Conservation (phyloP, 2,797 vertebrate species). For the Cheirogaleus major region DNA sequence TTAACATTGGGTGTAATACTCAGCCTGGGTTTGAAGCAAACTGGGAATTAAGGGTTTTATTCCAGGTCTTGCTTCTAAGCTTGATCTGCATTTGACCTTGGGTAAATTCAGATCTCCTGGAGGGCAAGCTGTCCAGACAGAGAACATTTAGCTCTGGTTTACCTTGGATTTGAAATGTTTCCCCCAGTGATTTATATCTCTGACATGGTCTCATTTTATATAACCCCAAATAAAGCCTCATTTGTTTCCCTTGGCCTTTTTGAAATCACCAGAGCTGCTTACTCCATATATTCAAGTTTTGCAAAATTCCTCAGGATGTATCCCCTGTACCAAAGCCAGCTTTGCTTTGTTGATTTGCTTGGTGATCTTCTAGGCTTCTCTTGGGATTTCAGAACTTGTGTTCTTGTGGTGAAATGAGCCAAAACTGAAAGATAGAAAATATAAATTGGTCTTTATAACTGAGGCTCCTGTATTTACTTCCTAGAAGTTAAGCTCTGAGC, state of each 20-base stretch:
- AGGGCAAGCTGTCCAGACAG: conserved; percentile 54
- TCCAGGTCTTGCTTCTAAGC: conserved; percentile 5
- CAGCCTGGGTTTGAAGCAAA: neutral
- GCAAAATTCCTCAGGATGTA: conserved; percentile 49
- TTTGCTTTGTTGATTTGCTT: conserved; percentile 64
- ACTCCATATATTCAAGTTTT: conserved; percentile 66
- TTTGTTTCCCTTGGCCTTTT: conserved; percentile 71
- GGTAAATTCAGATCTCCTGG: conserved; percentile 51
- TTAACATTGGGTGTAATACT: neutral
- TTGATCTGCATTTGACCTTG: conserved; percentile 56
- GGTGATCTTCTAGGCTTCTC: conserved; percentile 44
- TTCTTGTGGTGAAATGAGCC: conserved; percentile 63
- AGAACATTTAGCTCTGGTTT: conserved; percentile 50
- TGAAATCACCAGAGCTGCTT: conserved; percentile 63
- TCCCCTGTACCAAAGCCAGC: neutral
- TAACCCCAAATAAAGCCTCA: conserved; percentile 64
- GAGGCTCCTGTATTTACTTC: neutral
- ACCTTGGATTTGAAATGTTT: conserved; percentile 62
- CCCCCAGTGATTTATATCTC: conserved; percentile 57
- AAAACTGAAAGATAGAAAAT: conserved; percentile 61
- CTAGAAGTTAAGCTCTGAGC: conserved; percentile 12
- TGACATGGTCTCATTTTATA: conserved; percentile 66
- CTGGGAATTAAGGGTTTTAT: neutral
- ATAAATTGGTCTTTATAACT: conserved; percentile 28
- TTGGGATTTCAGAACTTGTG: conserved; percentile 34